phyloP scores from a whole-genome alignment of 2,888 invertebrate species.

The Nomada fabriciana region DNA sequence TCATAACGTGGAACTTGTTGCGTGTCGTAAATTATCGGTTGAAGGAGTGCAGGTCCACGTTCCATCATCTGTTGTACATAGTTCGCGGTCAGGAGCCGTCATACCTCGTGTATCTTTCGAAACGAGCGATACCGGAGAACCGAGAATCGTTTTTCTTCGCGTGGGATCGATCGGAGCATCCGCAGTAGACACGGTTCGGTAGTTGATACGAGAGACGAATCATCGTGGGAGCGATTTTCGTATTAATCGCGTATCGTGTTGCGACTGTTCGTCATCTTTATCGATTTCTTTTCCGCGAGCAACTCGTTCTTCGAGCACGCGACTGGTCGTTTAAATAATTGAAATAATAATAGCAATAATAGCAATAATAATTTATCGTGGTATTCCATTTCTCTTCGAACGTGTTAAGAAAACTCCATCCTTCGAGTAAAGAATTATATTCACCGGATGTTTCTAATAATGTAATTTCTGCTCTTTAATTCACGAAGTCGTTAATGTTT shows the following conservation, averaged over 20 bases:
- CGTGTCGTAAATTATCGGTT: background rate
- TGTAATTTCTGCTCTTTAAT: no score
- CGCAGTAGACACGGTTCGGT: conserved; percentile 23
- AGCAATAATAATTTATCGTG: no score
- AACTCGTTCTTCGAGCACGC: conserved; percentile 13
- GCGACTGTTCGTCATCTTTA: conserved; percentile 13
- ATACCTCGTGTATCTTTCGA: conserved; percentile 2
- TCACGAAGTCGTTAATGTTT: no score
- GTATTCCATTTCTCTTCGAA: no score
- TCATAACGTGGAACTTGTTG: background rate
- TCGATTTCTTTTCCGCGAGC: background rate
- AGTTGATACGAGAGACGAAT: conserved; percentile 46
- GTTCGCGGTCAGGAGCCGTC: conserved; percentile 5
- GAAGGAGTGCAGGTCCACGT: background rate
- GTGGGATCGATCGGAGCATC: conserved; percentile 31
- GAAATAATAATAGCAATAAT: no score
- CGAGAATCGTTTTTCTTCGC: conserved; percentile 28
- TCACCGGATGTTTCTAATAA: no score
- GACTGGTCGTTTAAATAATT: background rate
- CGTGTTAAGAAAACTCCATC: no score
- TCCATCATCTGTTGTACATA: background rate
- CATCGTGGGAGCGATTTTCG: conserved; percentile 60
- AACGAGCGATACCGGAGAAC: conserved; percentile 39
- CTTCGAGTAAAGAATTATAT: no score
- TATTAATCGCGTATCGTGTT: conserved; percentile 53